phyloP scores from a whole-genome alignment of 2,888 invertebrate species.

The Muscina levida region DNA sequence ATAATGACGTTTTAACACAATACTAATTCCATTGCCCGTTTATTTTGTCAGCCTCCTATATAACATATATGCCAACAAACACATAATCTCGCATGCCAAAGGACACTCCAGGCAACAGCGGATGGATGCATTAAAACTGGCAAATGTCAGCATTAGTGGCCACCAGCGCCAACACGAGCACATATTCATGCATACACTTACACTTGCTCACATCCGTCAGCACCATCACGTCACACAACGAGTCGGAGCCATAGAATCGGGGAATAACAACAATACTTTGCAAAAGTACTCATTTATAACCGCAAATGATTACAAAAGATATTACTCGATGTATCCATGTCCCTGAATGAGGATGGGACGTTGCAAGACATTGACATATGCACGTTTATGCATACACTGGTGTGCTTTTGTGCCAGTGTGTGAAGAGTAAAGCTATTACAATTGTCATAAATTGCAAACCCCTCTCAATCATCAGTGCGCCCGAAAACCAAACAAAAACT shows the following conservation, averaged over 20 bases:
- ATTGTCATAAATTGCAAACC: conserved; percentile 56
- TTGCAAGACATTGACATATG: too few species aligned
- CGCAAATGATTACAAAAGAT: conserved; percentile 50
- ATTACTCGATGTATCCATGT: conserved; percentile 28
- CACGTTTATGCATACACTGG: background rate
- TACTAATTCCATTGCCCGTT: conserved; percentile 31
- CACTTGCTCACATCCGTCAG: conserved; percentile 33
- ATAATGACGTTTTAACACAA: conserved; percentile 42
- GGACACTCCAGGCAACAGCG: background rate
- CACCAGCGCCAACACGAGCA: background rate
- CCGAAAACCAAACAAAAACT: conserved; percentile 9
- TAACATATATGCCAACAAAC: too few species aligned
- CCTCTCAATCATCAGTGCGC: conserved; percentile 4
- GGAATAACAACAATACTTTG: conserved; percentile 14
- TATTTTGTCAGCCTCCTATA: background rate
- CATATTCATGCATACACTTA: background rate
- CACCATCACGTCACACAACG: conserved; percentile 30
- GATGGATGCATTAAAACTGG: conserved; percentile 34
- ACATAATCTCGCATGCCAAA: too few species aligned
- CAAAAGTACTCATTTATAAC: conserved; percentile 45
- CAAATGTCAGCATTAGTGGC: conserved; percentile 49
- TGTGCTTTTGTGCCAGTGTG: conserved; percentile 26
- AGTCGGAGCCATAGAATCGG: conserved; percentile 7
- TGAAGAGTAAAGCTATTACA: conserved; percentile 38
- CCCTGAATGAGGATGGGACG: background rate